These are phyloP conservation scores for Drosophila pallidifrons DNA, from an alignment of 1,140 invertebrate species.

Conservation along the genomic window DNA sequence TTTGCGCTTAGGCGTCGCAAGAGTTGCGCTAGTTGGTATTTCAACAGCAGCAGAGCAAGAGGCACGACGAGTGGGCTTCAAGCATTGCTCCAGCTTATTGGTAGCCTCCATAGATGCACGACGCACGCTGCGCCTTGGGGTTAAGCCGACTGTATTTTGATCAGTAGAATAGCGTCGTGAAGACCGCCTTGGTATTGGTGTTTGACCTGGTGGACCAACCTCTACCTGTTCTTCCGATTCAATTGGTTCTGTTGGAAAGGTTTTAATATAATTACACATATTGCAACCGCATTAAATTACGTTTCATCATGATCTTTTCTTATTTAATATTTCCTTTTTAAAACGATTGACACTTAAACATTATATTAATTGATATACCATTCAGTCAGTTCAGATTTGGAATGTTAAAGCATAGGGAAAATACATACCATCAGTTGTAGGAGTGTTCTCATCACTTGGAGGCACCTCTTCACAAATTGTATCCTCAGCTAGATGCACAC, in stretches of 20 bases:
- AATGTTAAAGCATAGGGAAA: not conserved
- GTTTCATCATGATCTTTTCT: not conserved
- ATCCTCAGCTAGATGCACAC: constrained; percentile 17
- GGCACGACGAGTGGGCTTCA: constrained; percentile 43
- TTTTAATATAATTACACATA: not conserved
- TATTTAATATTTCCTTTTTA: too few relatives aligned
- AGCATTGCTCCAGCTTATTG: constrained; percentile 14
- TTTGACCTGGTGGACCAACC: constrained; percentile 8
- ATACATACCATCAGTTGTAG: constrained; percentile 10
- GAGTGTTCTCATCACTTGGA: not conserved
- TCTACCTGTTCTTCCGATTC: not conserved
- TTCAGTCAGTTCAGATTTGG: not conserved
- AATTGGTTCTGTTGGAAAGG: not conserved
- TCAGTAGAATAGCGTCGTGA: constrained; percentile 45
- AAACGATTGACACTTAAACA: not conserved
- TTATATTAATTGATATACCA: not conserved
- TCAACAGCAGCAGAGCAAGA: constrained; percentile 45
- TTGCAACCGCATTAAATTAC: not conserved
- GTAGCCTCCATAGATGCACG: constrained; percentile 53
- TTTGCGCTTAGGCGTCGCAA: constrained; percentile 53
- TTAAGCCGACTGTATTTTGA: constrained; percentile 26
- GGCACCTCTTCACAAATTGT: constrained; percentile 39
- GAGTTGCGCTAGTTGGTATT: not conserved
- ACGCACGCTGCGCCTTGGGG: constrained; percentile 56
- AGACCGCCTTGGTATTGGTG: constrained; percentile 32